Evolutionary conservation across 2,888 invertebrate genomes (phyloP).

Genomic region (Macrosoma leucophasiata): DNA sequence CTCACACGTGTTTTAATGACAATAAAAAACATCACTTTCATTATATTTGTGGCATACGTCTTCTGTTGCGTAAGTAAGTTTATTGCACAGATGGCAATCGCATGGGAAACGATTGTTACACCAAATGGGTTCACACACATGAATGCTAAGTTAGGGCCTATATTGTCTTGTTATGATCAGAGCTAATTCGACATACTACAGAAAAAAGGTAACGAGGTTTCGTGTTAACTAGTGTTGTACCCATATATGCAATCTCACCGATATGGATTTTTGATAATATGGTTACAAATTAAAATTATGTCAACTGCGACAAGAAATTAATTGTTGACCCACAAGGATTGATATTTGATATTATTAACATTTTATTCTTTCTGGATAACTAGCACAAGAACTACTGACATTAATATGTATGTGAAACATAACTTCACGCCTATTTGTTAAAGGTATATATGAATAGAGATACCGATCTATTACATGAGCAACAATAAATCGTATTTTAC

Average conservation of each 20-base stretch:
- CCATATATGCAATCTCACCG: neutral
- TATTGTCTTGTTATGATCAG: constrained; percentile 44
- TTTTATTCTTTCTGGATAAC: too few species aligned
- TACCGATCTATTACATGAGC: too few species aligned
- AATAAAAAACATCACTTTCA: constrained; percentile 60
- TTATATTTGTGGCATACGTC: constrained; percentile 57
- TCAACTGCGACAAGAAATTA: neutral
- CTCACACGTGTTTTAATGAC: constrained; percentile 51
- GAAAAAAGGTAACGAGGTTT: constrained; percentile 12
- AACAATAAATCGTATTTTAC: too few species aligned
- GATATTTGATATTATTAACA: too few species aligned
- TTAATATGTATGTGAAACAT: too few species aligned
- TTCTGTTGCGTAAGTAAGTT: constrained; percentile 67
- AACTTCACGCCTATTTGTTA: too few species aligned
- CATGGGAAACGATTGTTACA: constrained; percentile 61
- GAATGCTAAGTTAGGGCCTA: constrained; percentile 50
- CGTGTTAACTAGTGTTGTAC: constrained; percentile 1
- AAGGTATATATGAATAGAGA: too few species aligned
- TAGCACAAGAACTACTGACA: too few species aligned
- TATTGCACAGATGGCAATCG: constrained; percentile 58
- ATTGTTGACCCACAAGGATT: too few species aligned
- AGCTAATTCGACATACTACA: constrained; percentile 43
- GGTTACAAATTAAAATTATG: too few species aligned
- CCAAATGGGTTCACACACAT: constrained; percentile 57
- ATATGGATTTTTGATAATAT: too few species aligned